Evolutionary conservation across 2,797 vertebrate genomes (phyloP), one percentile per base, ranked within the genome.

Genomic region (Sebastes variabilis): DNA sequence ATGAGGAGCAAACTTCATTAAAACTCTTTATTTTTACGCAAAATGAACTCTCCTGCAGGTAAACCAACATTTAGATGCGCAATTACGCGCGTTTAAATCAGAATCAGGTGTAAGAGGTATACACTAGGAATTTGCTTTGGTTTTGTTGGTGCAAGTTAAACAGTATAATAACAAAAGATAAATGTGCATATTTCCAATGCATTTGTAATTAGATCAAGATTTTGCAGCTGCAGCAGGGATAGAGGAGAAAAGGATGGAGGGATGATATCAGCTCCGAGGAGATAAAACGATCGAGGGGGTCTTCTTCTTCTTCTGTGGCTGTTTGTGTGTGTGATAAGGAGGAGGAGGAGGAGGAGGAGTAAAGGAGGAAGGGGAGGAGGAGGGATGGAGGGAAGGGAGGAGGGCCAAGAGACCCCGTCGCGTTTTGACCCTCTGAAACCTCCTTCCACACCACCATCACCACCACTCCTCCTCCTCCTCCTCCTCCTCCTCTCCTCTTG

Each of bases 351-450:
- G 11, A 88, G 72, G 83, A 85, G 87, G 88, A 77, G 87, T 75
- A 82, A 75, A 72, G 27, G 62, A 81, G 77, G 86, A 66, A 59
- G 69, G 73, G 78, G 81, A 80, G 66, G 83, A 56, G 25, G 85
- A 72, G 13, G 20, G 62, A 55, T 46, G 55, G 77, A 62, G 29
- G 74, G 83, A 58, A 75, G 87, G 27, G 25, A 16, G 58, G 64
- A 24, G 89, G 86, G 87, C 65, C 77, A 85, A 92, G 93, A 92
- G 91, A 95, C 94, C 95, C 95, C 94, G 94, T 93, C 89, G 95
- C 91, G 96, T 94, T 96, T 94, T 96, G 96, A 96, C 95, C 95
- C 95, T 93, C 91, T 75, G 87, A 95, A 95, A 94, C 95, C 94
- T 94, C 94, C 93, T 88, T 70, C 36, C 89, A 81, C 88, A 86